A percentile compares a stretch with the other conserved stretches of the same genome.
These are phyloP conservation scores for Iphiclides podalirius DNA, from an alignment of 2,888 invertebrate species.

Conservation along the genomic window DNA sequence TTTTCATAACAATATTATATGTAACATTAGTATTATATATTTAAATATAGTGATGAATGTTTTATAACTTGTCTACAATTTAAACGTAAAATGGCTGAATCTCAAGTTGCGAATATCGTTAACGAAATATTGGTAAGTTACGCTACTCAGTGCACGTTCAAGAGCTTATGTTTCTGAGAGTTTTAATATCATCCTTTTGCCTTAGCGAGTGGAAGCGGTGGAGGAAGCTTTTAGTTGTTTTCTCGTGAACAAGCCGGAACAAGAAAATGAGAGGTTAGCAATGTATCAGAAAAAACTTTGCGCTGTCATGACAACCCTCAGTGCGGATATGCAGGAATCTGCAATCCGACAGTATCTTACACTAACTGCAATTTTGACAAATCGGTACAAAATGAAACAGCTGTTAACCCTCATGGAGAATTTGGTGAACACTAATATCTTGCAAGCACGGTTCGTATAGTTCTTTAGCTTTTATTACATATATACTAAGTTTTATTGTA, in stretches of 20 bases:
- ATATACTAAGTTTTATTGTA: too few species aligned
- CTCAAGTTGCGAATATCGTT: constrained; percentile 82
- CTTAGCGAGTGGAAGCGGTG: constrained; percentile 88
- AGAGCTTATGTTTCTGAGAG: too few species aligned
- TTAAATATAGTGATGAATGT: neutral
- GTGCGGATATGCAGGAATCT: constrained; percentile 86
- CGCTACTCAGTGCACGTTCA: neutral
- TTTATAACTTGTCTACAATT: neutral
- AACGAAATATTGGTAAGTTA: constrained; percentile 83
- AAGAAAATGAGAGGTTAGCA: constrained; percentile 84
- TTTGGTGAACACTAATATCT: constrained; percentile 84
- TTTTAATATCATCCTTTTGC: constrained; percentile 27
- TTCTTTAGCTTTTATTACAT: neutral
- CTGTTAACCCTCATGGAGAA: constrained; percentile 88
- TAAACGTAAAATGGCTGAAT: constrained; percentile 75
- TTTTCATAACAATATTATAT: neutral
- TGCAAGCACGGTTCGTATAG: constrained; percentile 84
- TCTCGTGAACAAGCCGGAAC: constrained; percentile 87
- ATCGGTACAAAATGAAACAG: constrained; percentile 86
- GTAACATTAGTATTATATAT: neutral
- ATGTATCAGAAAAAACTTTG: constrained; percentile 86
- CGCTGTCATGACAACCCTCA: constrained; percentile 82
- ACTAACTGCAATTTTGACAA: constrained; percentile 86
- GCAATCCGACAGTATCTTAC: constrained; percentile 88
- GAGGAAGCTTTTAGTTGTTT: constrained; percentile 95